Evolutionary conservation across 2,888 invertebrate species (phyloP), one percentile per base, ranked within the genome.

Genomic region (Beris chalybata): DNA sequence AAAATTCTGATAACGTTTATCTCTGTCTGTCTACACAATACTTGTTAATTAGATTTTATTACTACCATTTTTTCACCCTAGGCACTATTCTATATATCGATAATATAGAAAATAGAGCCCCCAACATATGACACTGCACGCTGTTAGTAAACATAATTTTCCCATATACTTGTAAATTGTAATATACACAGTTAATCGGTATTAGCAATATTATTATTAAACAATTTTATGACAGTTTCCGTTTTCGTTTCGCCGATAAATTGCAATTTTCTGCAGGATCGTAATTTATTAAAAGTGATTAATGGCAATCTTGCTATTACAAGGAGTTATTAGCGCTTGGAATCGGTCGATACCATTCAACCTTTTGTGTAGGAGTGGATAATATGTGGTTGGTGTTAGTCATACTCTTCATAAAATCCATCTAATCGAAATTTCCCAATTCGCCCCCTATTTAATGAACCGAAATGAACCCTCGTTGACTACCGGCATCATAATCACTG

Each of bases 211-310:
- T 58, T 58, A 22, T 58, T 58, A 58, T 30, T 15, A 58, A 58
- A 22, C 47, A 45, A 58, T 47, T 58, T 47, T 58, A 56, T 56
- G 13, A 13, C 56, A 5, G 32, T 56, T 13, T 31, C 12, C 38
- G 15, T 38, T 43, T 12, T 32, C 32, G 43, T 38, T 47, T 9
- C 31, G 45, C 45, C 45, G 58, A 45, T 58, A 58, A 58, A 58
- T 58, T 58, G 45, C 58, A 58, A 58, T 58, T 58, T 58, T 58
- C 58, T 58, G 47, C 45, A 47, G 47, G 58, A 47, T 58, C 47
- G 38, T 58, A 58, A 58, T 58, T 47, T 58, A 47, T 58, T 47
- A 47, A 30, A 38, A 58, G 45, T 58, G 47, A 58, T 58, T 58
- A 58, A 47, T 58, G 58, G 30, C 47, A 45, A 45, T 45, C 58